Conservation (phyloP, 64 coral and sea anemone genomes). For the Actinia tenebrosa region DNA sequence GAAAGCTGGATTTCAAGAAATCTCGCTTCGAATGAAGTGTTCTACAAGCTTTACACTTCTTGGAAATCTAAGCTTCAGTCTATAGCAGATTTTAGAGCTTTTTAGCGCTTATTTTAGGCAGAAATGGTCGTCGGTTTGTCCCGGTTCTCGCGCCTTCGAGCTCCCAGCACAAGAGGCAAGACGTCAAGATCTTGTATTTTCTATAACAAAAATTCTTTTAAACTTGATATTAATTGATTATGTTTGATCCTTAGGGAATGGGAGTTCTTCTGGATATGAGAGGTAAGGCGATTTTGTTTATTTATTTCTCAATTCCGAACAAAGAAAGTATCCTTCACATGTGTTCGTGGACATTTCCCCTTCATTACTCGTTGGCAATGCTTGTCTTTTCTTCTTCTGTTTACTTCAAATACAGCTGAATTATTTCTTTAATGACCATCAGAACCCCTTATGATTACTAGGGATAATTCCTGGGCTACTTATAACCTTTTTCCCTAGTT, state of each 20-base stretch:
- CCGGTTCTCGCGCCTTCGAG: conserved; percentile 15
- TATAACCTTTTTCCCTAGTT: not conserved
- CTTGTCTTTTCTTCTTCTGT: not conserved
- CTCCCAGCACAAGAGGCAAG: conserved; percentile 17
- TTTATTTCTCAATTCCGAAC: conserved; percentile 26
- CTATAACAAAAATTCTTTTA: not conserved
- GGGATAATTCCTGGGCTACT: not conserved
- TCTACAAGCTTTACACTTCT: not conserved
- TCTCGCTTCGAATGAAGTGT: not conserved
- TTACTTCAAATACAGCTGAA: conserved; percentile 4
- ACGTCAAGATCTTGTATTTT: not conserved
- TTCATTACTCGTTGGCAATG: not conserved
- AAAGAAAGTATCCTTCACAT: conserved; percentile 32
- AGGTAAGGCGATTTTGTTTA: not conserved
- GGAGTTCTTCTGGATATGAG: conserved; percentile 9
- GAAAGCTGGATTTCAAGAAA: not conserved
- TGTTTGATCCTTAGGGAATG: conserved; percentile 1
- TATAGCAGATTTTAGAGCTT: not conserved
- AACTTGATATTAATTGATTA: not conserved
- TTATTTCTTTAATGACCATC: not conserved
- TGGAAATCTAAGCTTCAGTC: not conserved
- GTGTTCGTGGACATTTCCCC: not conserved
- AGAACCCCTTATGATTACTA: not conserved
- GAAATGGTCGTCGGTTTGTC: not conserved
- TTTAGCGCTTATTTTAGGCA: not conserved